Percentiles rank a stretch among this genome's conserved stretches.
Conservation (phyloP, 1,140 invertebrate genomes). For the Drosophila miranda region DNA sequence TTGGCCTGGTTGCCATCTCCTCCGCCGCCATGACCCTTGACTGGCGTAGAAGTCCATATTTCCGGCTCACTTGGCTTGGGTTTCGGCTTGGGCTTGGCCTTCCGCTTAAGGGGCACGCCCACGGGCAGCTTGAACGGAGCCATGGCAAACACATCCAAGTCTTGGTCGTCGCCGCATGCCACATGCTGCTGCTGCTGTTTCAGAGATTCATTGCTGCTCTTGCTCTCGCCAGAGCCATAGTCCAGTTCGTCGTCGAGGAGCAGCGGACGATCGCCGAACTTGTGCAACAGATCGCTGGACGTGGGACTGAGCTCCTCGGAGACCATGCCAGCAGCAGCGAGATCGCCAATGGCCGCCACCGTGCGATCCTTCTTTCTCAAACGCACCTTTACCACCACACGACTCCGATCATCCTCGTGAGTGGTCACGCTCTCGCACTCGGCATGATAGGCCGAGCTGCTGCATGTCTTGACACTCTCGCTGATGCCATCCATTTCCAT, state of each 20-base stretch:
- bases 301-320: slow-evolving; percentile 77
- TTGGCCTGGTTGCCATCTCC: slow-evolving; percentile 29
- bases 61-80: slow-evolving; percentile 41
- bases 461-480: slow-evolving; percentile 87
- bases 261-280: slow-evolving; percentile 90
- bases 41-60: slow-evolving; percentile 78
- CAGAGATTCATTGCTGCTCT: slow-evolving; percentile 67
- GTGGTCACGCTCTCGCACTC: slow-evolving; percentile 88
- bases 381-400: slow-evolving; percentile 81
- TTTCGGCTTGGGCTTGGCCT: slow-evolving; percentile 41
- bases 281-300: slow-evolving; percentile 85
- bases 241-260: slow-evolving; percentile 91
- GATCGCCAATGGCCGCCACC: slow-evolving; percentile 48
- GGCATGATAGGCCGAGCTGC: slow-evolving; percentile 88
- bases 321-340: slow-evolving; percentile 9
- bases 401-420: slow-evolving; percentile 85
- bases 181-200: background rate
- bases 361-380: slow-evolving; percentile 79
- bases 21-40: slow-evolving; percentile 38
- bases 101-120: slow-evolving; percentile 77
- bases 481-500: slow-evolving; percentile 85
- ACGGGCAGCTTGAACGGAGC: slow-evolving; percentile 87
- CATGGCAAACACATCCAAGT: slow-evolving; percentile 88
- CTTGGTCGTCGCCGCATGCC: slow-evolving; percentile 48
- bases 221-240: slow-evolving; percentile 84